phyloP scores from a whole-genome alignment of 1,140 invertebrate species.

The Brachionus sp. region DNA sequence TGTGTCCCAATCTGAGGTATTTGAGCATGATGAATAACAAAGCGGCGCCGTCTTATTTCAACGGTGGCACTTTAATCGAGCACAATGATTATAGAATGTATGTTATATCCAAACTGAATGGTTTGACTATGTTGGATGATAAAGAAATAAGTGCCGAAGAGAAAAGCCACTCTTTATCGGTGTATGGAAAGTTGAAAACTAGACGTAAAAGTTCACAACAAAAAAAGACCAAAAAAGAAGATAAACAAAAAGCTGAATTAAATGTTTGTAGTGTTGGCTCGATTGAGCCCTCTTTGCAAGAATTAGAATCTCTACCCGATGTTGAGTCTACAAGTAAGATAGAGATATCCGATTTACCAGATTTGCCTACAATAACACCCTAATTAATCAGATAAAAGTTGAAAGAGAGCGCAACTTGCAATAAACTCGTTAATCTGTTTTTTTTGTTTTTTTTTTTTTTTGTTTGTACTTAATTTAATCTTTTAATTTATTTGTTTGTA shows the following conservation, averaged over 20 bases:
- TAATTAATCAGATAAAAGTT: not conserved
- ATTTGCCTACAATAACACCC: not conserved
- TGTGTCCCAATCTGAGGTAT: slow-evolving; percentile 68
- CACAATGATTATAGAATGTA: slow-evolving; percentile 72
- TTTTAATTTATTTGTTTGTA: not conserved
- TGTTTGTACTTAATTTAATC: not conserved
- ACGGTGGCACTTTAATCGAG: slow-evolving; percentile 70
- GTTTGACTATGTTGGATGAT: slow-evolving; percentile 51
- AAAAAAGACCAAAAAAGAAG: not conserved
- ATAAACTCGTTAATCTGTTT: not conserved
- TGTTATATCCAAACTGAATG: slow-evolving; percentile 51
- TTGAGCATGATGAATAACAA: slow-evolving; percentile 75
- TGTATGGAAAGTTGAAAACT: not conserved
- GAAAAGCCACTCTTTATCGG: not conserved
- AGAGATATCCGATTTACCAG: not conserved
- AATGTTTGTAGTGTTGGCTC: not conserved
- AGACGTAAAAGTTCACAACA: not conserved
- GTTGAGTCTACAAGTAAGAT: not conserved
- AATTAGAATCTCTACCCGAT: not conserved
- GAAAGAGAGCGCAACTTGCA: not conserved
- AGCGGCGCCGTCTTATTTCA: slow-evolving; percentile 71
- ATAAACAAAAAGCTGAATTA: not conserved
- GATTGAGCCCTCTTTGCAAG: not conserved
- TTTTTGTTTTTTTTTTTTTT: too few relatives aligned
- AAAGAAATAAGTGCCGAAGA: slow-evolving; percentile 48